Evolutionary conservation across 1,140 invertebrate genomes (phyloP).

Genomic region (Neocloeon triangulifer): DNA sequence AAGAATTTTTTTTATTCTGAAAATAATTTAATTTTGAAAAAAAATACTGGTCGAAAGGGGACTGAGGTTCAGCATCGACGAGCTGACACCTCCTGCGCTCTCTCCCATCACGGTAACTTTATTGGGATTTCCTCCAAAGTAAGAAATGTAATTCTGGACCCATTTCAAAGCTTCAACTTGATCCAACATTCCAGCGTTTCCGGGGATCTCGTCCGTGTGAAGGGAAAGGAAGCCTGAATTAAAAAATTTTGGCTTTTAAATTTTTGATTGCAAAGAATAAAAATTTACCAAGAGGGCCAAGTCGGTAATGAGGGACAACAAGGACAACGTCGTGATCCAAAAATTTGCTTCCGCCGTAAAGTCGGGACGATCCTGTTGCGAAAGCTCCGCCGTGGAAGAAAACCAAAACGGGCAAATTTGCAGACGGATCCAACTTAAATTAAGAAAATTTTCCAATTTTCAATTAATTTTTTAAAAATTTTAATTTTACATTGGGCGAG

Average conservation of each 20-base stretch:
- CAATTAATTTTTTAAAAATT: too few species aligned
- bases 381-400: constrained; percentile 8
- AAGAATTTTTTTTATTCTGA: background rate
- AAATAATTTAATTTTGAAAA: background rate
- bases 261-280: background rate
- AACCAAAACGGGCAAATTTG: constrained; percentile 7
- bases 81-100: too few species aligned
- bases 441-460: too few species aligned
- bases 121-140: constrained; percentile 25
- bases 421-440: too few species aligned
- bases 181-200: constrained; percentile 20
- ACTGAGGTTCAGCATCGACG: too few species aligned
- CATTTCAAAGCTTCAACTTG: constrained; percentile 15
- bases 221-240: constrained; percentile 11
- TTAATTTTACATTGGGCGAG: too few species aligned
- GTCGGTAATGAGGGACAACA: constrained; percentile 16
- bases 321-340: constrained; percentile 15
- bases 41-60: background rate
- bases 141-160: constrained; percentile 17
- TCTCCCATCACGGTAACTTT: constrained; percentile 33
- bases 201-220: constrained; percentile 12
- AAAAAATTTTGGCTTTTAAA: too few species aligned
- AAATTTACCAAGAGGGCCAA: constrained; percentile 16
- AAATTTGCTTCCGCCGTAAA: constrained; percentile 9
- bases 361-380: background rate